Conservation (phyloP, 64 coral and sea anemone genomes). For the Pachyseris speciosa region DNA sequence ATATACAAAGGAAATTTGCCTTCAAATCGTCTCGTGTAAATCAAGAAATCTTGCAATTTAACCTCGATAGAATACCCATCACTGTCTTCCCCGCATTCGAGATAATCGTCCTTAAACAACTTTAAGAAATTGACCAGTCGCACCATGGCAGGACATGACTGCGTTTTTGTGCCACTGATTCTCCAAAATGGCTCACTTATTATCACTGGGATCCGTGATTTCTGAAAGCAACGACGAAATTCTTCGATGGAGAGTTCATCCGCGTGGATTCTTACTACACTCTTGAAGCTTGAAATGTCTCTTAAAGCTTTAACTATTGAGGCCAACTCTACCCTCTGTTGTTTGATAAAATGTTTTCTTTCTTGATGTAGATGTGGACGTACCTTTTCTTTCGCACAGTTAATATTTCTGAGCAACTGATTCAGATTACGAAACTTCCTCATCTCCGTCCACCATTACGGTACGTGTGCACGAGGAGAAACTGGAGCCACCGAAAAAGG, state of each 20-base stretch:
- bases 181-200: neutral
- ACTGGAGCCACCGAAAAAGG: too few species aligned
- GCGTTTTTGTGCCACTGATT: too few species aligned
- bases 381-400: neutral
- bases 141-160: neutral
- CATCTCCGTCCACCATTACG: constrained; percentile 1
- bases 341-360: neutral
- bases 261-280: neutral
- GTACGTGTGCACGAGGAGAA: neutral
- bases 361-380: neutral
- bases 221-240: constrained; percentile 7
- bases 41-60: constrained; percentile 21
- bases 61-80: constrained; percentile 6
- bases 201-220: neutral
- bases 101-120: neutral
- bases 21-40: neutral
- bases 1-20: constrained; percentile 29
- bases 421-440: neutral
- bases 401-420: neutral
- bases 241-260: neutral
- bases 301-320: neutral
- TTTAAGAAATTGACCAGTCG: neutral
- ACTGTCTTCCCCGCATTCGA: constrained; percentile 17
- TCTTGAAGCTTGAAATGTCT: neutral
- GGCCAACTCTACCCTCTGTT: neutral